A percentile compares a stretch with the other conserved stretches of the same genome.
These are phyloP conservation scores for Cnemophilus loriae DNA, from an alignment of 2,113 vertebrate species.

Conservation along the genomic window DNA sequence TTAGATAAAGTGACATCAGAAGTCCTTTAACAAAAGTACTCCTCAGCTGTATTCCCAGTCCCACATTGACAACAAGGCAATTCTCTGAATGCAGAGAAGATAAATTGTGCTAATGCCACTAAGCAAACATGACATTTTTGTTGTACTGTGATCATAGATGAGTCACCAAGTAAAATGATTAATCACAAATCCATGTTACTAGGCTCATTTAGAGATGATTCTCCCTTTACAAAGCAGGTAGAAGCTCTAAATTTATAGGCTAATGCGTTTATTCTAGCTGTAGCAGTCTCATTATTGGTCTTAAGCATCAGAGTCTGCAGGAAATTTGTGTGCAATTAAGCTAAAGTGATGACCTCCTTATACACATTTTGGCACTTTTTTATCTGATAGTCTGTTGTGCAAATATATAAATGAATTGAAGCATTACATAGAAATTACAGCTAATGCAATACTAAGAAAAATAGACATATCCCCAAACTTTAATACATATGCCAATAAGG, in stretches of 20 bases:
- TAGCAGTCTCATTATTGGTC: constrained; percentile 65
- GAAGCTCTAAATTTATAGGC: constrained; percentile 70
- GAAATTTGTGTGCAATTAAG: constrained; percentile 75
- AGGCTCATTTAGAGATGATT: constrained; percentile 74
- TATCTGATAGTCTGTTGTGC: constrained; percentile 61
- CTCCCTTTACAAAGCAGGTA: constrained; percentile 63
- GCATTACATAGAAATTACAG: constrained; percentile 72
- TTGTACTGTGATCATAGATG: constrained; percentile 70
- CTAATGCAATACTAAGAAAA: constrained; percentile 69
- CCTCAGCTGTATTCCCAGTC: constrained; percentile 30
- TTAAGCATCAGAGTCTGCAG: constrained; percentile 58
- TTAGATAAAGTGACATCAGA: background rate
- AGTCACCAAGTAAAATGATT: constrained; percentile 77
- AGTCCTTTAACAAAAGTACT: constrained; percentile 11
- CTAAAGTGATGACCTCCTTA: constrained; percentile 67
- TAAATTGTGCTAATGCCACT: constrained; percentile 72
- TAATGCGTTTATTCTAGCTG: constrained; percentile 77
- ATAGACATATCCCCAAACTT: constrained; percentile 59
- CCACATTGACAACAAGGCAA: constrained; percentile 68
- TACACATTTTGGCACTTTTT: constrained; percentile 71
- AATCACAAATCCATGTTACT: constrained; percentile 78
- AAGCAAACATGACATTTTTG: constrained; percentile 74
- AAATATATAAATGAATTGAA: constrained; percentile 75
- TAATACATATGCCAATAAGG: constrained; percentile 63
- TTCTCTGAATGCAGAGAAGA: constrained; percentile 67